Percentiles rank a stretch among this genome's conserved stretches.
These are phyloP conservation scores for Apotomis capreana DNA, from an alignment of 2,888 invertebrate genomes.

Conservation along the genomic window DNA sequence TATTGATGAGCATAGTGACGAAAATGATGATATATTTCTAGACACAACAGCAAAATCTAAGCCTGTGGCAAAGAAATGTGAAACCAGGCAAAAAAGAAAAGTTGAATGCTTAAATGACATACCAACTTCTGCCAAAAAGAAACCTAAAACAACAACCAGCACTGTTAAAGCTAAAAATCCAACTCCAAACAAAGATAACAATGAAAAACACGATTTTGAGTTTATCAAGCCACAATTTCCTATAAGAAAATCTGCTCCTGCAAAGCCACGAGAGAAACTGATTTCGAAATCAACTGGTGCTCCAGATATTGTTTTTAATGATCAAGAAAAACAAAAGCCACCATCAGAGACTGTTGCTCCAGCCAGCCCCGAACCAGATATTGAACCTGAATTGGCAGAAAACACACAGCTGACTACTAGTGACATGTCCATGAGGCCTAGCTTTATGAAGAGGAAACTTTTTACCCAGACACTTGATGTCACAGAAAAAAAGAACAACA, in stretches of 20 bases:
- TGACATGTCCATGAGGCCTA: slow-evolving; percentile 68
- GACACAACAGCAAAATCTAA: slow-evolving; percentile 43
- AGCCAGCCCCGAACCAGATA: slow-evolving; percentile 31
- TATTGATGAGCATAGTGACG: slow-evolving; percentile 37
- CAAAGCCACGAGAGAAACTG: slow-evolving; percentile 27
- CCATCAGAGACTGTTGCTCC: neutral
- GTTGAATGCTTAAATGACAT: slow-evolving; percentile 42
- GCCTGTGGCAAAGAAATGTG: slow-evolving; percentile 16
- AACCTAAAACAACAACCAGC: slow-evolving; percentile 50
- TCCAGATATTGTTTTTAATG: slow-evolving; percentile 24
- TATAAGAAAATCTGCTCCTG: slow-evolving; percentile 49
- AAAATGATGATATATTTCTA: slow-evolving; percentile 59
- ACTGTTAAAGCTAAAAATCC: slow-evolving; percentile 40
- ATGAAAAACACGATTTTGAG: slow-evolving; percentile 55
- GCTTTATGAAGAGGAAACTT: slow-evolving; percentile 75
- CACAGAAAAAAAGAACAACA: slow-evolving; percentile 61
- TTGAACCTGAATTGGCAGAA: slow-evolving; percentile 40
- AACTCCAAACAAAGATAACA: slow-evolving; percentile 24
- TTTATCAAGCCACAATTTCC: slow-evolving; percentile 66
- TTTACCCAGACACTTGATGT: slow-evolving; percentile 74
- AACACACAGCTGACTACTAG: slow-evolving; percentile 46
- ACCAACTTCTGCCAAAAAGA: slow-evolving; percentile 52
- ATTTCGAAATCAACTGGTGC: slow-evolving; percentile 56
- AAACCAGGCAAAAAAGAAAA: slow-evolving; percentile 44
- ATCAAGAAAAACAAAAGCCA: slow-evolving; percentile 43